phyloP scores from a whole-genome alignment of 1,140 invertebrate species.

The Hermatobates lingyangjiaoensis region DNA sequence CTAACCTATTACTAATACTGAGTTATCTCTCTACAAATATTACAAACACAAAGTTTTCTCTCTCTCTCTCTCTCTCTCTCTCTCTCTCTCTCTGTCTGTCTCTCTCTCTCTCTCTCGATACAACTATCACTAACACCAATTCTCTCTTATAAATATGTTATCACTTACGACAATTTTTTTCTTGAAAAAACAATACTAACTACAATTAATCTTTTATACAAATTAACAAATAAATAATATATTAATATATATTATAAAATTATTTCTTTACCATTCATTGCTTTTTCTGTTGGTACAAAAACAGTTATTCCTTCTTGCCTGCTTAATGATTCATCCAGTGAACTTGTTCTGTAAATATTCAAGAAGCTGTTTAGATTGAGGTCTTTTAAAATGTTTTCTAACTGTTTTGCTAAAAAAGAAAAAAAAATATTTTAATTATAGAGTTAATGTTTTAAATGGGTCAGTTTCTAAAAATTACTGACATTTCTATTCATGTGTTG shows the following conservation, averaged over 20 bases:
- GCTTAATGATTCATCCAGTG: constrained; percentile 25
- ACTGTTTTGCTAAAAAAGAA: constrained; percentile 22
- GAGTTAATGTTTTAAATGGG: neutral
- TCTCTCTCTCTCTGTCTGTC: too few relatives aligned
- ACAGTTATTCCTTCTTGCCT: constrained; percentile 29
- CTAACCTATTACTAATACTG: too few relatives aligned
- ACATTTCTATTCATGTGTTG: neutral
- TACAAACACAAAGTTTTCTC: too few relatives aligned
- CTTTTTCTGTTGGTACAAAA: constrained; percentile 31
- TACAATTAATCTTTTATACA: too few relatives aligned
- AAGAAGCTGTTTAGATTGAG: constrained; percentile 23
- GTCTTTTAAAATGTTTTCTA: constrained; percentile 24
- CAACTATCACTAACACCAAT: too few relatives aligned
- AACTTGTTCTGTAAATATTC: constrained; percentile 24
- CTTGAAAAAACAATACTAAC: neutral
- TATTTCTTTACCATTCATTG: constrained; percentile 29
- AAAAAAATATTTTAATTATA: neutral
- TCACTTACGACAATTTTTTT: neutral
- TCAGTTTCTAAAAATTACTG: neutral
- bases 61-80: too few relatives aligned
- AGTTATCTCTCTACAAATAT: too few relatives aligned
- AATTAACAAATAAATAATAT: too few relatives aligned
- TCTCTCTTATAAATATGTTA: too few relatives aligned
- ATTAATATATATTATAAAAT: too few relatives aligned
- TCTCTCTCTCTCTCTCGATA: too few relatives aligned